Percentiles rank a stretch among this genome's conserved stretches.
Conservation (phyloP, 2,113 vertebrate genomes). For the Rhynchopsitta pachyrhyncha region DNA sequence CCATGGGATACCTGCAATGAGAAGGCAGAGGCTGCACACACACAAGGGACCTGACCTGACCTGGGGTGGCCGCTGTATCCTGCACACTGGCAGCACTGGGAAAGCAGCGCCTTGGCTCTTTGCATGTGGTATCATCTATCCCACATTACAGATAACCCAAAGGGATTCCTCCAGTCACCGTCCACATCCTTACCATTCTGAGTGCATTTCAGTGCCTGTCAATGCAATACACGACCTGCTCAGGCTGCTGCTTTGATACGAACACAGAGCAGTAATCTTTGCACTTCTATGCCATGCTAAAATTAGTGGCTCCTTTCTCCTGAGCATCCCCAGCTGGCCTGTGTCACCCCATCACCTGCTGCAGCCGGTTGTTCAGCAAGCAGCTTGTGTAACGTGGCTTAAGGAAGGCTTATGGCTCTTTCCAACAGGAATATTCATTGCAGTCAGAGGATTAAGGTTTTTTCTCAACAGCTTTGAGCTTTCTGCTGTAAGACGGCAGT, state of each 20-base stretch:
- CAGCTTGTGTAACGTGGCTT: slow-evolving; percentile 27
- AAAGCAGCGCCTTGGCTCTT: not conserved
- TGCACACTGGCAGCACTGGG: not conserved
- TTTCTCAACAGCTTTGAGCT: not conserved
- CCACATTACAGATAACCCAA: not conserved
- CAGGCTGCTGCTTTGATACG: not conserved
- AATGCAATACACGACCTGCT: not conserved
- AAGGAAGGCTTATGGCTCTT: not conserved
- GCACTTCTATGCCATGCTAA: not conserved
- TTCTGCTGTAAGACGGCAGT: not conserved
- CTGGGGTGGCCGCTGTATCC: not conserved
- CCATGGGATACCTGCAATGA: rapidly evolving
- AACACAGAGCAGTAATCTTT: not conserved
- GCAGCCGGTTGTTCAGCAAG: not conserved
- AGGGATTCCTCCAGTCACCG: not conserved
- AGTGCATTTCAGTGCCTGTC: not conserved
- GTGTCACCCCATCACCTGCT: slow-evolving; percentile 27
- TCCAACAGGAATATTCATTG: not conserved
- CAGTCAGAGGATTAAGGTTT: not conserved
- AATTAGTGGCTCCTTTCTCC: slow-evolving; percentile 4
- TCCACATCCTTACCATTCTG: not conserved
- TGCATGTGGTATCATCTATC: rapidly evolving
- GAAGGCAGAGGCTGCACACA: not conserved
- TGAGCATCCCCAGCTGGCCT: not conserved
- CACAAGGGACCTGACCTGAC: not conserved